Percentiles rank a stretch among this genome's conserved stretches.
Evolutionary conservation across 2,888 invertebrate genomes (phyloP).

Genomic region (Drosophila recens): DNA sequence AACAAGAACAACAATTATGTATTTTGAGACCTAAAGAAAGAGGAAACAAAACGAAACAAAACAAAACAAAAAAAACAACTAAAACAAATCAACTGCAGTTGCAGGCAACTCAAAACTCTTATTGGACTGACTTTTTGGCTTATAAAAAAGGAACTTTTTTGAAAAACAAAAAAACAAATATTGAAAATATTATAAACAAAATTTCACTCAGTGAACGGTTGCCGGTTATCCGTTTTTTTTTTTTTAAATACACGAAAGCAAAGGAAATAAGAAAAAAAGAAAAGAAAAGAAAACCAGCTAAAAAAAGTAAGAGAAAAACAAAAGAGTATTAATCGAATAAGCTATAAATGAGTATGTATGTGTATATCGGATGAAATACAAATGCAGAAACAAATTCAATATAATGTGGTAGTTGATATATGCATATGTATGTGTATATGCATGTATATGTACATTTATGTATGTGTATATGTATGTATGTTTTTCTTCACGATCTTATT

Average conservation of each 20-base stretch:
- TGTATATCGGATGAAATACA: slow-evolving; percentile 29
- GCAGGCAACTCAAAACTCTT: slow-evolving; percentile 82
- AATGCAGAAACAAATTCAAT: slow-evolving; percentile 42
- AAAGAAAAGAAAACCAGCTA: slow-evolving; percentile 54
- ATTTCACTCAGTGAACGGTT: slow-evolving; percentile 76
- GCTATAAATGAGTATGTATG: slow-evolving; percentile 37
- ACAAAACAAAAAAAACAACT: slow-evolving; percentile 45
- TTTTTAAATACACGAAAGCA: slow-evolving; percentile 25
- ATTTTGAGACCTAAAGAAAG: slow-evolving; percentile 67
- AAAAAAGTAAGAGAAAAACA: slow-evolving; percentile 44
- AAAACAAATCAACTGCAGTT: slow-evolving; percentile 82
- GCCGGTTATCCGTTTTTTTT: slow-evolving; percentile 66
- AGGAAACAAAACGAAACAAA: slow-evolving; percentile 44
- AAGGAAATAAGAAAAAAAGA: slow-evolving; percentile 23
- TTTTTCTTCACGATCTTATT: slow-evolving; percentile 71
- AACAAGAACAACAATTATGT: slow-evolving; percentile 56
- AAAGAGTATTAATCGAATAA: slow-evolving; percentile 72
- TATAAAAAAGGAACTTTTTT: slow-evolving; percentile 78
- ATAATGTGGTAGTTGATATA: slow-evolving; percentile 52
- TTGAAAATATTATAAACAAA: slow-evolving; percentile 77
- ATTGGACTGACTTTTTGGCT: slow-evolving; percentile 82
- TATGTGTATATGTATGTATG: slow-evolving; percentile 45
- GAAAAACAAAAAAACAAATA: slow-evolving; percentile 63
- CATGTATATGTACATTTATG: slow-evolving; percentile 36
- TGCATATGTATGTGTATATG: slow-evolving; percentile 35